Evolutionary conservation across 2,888 invertebrate species (phyloP), one percentile per base, ranked within the genome.

Genomic region (Megaustenia siamemsis): DNA sequence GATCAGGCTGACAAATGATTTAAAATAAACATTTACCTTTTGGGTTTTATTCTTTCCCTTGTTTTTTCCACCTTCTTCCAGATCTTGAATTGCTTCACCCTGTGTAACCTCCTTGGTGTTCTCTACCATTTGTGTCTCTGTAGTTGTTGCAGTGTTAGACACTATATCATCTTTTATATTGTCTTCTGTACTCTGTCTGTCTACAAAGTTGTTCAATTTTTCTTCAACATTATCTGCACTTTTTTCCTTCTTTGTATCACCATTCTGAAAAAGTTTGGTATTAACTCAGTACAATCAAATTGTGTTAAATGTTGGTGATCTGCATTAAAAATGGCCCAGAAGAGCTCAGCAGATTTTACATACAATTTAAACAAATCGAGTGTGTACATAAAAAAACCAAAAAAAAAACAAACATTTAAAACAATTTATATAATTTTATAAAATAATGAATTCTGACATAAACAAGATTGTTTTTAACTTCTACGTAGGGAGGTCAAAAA

Each of bases 21-120:
- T n/a, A n/a, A n/a, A n/a, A n/a, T n/a, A n/a, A n/a, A n/a, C n/a
- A n/a, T 35, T 80, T 83, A 87, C 80, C 85, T 84, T 83, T 69
- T 53, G 53, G 6, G 45, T 63, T 63, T 82, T 82, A 86, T 86
- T 76, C 77, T 86, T 69, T 56, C 84, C 63, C 38, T 71, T 60
- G 81, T 38, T 28, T 53, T 81, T 75, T n/a, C 73, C 43, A n/a
- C 21, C 35, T 10, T 49, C 68, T 87, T 80, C 35, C 63, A 49
- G 24, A 12, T 71, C 66, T 80, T 24, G 28, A 53, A 40, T 76
- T 1, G 43, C n/a, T 10, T 43, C 24, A 53, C 45, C 38, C 66
- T 53, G 2, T 32, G 32, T 32, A 18, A 43, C 21, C 15, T 45
- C 43, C 32, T 21, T 43, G 18, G n/a, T 12, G 43, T 32, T 43